Evolutionary conservation across 1,140 invertebrate genomes (phyloP).

Genomic region (Periplaneta americana): DNA sequence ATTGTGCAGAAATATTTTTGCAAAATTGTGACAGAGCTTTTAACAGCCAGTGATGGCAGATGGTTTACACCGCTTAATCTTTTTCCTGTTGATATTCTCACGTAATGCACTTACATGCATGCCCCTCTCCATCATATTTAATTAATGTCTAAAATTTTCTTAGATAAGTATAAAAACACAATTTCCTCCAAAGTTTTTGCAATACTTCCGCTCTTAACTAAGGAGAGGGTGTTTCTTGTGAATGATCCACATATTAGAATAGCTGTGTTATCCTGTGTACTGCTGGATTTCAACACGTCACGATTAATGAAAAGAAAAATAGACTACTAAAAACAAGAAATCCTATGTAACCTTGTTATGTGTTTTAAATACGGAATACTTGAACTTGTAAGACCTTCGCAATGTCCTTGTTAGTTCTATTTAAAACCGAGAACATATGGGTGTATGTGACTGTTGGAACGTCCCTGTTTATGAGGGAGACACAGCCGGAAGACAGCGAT

Average conservation of each 20-base stretch:
- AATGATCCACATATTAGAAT: not conserved
- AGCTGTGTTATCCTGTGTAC: not conserved
- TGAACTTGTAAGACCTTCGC: not conserved
- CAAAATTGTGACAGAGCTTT: too few relatives aligned
- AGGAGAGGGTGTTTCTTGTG: not conserved
- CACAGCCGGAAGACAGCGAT: not conserved
- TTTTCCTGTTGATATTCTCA: too few relatives aligned
- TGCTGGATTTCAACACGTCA: not conserved
- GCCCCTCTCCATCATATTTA: too few relatives aligned
- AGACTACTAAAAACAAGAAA: not conserved
- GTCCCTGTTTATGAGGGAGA: not conserved
- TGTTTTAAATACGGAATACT: not conserved
- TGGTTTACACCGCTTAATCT: too few relatives aligned
- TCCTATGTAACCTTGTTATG: not conserved
- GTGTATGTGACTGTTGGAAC: not conserved
- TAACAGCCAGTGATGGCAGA: too few relatives aligned
- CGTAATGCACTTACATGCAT: too few relatives aligned
- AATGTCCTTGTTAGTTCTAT: not conserved
- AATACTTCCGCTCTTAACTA: not conserved
- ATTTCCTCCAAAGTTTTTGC: not conserved
- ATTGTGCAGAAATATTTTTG: too few relatives aligned
- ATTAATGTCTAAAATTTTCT: too few relatives aligned
- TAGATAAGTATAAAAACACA: not conserved
- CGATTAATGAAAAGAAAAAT: not conserved
- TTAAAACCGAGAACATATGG: not conserved